phyloP scores from a whole-genome alignment of 2,888 invertebrate species.

The Sceliomorpha sp. region DNA sequence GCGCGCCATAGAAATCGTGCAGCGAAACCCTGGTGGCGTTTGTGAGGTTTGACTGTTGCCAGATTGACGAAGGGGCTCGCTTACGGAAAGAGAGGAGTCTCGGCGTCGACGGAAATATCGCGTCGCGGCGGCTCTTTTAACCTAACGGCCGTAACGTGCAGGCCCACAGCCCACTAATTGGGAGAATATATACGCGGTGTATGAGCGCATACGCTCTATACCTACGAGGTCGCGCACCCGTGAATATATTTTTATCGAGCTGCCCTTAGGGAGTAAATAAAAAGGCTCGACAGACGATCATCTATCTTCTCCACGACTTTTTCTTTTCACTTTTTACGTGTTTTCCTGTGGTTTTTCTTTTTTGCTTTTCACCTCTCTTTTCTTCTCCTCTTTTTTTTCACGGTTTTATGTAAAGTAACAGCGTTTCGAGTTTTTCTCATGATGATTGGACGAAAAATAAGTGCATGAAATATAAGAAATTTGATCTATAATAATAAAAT shows the following conservation, averaged over 20 bases:
- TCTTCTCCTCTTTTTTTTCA: slow-evolving; percentile 31
- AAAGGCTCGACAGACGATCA: slow-evolving; percentile 62
- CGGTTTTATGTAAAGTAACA: slow-evolving; percentile 19
- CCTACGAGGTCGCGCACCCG: slow-evolving; percentile 62
- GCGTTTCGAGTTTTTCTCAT: slow-evolving; percentile 2
- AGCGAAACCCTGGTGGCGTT: slow-evolving; percentile 49
- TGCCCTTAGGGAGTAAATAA: slow-evolving; percentile 53
- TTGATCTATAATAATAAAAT: no score
- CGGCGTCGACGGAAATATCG: slow-evolving; percentile 79
- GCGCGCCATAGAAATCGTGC: slow-evolving; percentile 32
- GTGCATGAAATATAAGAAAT: no score
- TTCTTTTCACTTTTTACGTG: slow-evolving; percentile 50
- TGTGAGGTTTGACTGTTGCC: slow-evolving; percentile 55
- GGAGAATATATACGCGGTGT: slow-evolving; percentile 70
- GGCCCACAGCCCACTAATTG: slow-evolving; percentile 77
- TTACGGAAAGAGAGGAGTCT: slow-evolving; percentile 57
- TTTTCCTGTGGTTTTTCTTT: slow-evolving; percentile 41
- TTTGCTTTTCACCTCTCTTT: slow-evolving; percentile 34
- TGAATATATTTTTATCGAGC: slow-evolving; percentile 77
- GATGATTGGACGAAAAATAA: slow-evolving; percentile 21
- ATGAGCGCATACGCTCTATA: slow-evolving; percentile 54
- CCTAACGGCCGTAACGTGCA: slow-evolving; percentile 66
- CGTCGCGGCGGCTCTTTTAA: slow-evolving; percentile 72
- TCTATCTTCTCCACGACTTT: slow-evolving; percentile 65
- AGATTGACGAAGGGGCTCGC: slow-evolving; percentile 55